phyloP scores from a whole-genome alignment of 64 coral and sea anemone species.

The Montipora efflorescens region DNA sequence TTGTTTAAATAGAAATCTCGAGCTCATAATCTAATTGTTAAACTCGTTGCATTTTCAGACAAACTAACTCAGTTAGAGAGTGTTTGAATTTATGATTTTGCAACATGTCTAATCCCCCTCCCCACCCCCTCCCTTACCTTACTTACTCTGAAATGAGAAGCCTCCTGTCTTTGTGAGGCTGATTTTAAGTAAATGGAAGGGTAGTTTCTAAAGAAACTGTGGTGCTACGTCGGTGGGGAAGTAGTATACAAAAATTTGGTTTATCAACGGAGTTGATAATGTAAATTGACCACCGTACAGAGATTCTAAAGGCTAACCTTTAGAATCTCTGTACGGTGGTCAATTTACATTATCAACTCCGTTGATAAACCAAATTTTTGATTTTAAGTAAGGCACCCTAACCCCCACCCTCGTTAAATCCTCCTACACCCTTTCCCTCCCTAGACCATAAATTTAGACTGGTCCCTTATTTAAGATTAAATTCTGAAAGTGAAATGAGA shows the following conservation, averaged over 20 bases:
- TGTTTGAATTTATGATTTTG: neutral
- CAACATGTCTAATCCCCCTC: neutral
- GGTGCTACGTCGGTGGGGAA: no score
- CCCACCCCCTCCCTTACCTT: neutral
- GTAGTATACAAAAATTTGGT: no score
- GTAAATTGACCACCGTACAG: no score
- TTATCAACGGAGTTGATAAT: no score
- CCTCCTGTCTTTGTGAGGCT: neutral
- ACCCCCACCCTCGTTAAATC: neutral
- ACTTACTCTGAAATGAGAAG: neutral
- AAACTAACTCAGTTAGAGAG: neutral
- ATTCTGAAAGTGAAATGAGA: slow-evolving; percentile 6
- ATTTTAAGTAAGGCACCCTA: neutral
- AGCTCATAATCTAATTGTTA: no score
- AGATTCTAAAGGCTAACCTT: no score
- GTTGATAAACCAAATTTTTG: no score
- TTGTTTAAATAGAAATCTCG: no score
- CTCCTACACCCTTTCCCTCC: neutral
- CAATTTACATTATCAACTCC: no score
- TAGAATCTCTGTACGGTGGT: no score
- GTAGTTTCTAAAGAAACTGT: no score
- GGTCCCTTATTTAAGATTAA: neutral
- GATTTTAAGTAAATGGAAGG: slow-evolving; percentile 9
- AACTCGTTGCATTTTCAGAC: neutral
- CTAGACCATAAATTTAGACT: neutral